phyloP scores from a whole-genome alignment of 2,888 invertebrate genomes.

The Archips crataeganus region DNA sequence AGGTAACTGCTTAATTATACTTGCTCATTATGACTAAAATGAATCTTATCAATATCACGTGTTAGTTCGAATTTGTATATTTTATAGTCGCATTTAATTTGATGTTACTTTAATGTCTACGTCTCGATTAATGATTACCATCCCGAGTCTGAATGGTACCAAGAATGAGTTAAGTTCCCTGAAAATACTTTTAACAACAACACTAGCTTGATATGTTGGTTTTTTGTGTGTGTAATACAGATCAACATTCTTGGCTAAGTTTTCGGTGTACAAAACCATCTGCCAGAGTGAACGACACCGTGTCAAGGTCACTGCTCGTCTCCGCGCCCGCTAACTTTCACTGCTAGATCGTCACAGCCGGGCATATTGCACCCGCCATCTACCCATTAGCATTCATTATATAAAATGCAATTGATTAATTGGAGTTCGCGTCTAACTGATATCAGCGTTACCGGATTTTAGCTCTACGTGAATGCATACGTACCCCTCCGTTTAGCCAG shows the following conservation, averaged over 20 bases:
- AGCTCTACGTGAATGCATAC: conserved; percentile 62
- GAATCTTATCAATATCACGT: neutral
- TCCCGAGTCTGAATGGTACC: neutral
- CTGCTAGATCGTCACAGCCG: conserved; percentile 18
- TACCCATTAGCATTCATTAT: conserved; percentile 24
- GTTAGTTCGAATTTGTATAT: neutral
- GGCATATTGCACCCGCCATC: neutral
- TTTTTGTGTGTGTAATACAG: neutral
- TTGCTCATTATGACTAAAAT: neutral
- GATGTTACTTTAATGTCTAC: neutral
- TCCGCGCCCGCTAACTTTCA: conserved; percentile 44
- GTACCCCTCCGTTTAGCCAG: conserved; percentile 61
- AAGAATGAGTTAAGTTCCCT: neutral
- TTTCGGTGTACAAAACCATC: conserved; percentile 54
- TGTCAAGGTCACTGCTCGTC: conserved; percentile 67
- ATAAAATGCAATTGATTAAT: conserved; percentile 52
- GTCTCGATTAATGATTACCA: neutral
- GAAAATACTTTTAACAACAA: neutral
- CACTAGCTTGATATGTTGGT: neutral
- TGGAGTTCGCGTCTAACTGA: conserved; percentile 44
- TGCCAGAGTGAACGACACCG: conserved; percentile 50
- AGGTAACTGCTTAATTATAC: conserved; percentile 14
- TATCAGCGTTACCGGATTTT: conserved; percentile 58
- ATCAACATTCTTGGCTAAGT: neutral
- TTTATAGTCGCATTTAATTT: neutral